Percentiles rank a stretch among this genome's conserved stretches.
phyloP scores from a whole-genome alignment of 2,113 vertebrate genomes.

The Oenanthe melanoleuca region DNA sequence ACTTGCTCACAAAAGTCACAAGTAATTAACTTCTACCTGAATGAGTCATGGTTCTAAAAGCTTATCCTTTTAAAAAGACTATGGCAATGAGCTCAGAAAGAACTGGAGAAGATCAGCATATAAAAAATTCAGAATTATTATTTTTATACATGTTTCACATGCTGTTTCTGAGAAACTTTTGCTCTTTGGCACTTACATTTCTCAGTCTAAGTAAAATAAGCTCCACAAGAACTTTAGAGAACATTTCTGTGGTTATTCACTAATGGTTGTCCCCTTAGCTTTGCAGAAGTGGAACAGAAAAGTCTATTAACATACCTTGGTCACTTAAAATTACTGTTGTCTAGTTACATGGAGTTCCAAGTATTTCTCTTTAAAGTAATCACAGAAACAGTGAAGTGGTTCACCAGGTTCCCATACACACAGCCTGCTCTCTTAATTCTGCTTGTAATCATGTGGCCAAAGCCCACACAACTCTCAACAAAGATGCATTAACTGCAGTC shows the following conservation, averaged over 20 bases:
- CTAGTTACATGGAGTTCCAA: background rate
- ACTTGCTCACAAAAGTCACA: background rate
- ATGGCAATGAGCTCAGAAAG: background rate
- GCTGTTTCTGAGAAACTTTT: background rate
- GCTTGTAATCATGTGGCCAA: background rate
- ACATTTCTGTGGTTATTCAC: background rate
- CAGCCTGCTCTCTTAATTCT: background rate
- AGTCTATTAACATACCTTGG: background rate
- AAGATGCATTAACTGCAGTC: background rate
- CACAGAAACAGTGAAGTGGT: background rate
- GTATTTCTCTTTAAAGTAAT: background rate
- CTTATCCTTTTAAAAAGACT: slow-evolving; percentile 5
- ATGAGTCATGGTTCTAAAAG: slow-evolving; percentile 46
- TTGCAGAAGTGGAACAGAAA: slow-evolving; percentile 4
- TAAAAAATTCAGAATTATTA: background rate
- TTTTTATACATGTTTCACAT: background rate
- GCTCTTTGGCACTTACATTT: background rate
- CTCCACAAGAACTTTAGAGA: background rate
- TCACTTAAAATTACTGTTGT: background rate
- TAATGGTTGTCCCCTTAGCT: background rate
- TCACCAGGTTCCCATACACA: background rate
- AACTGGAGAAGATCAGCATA: background rate
- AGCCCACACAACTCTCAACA: background rate
- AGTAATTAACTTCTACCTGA: slow-evolving; percentile 21
- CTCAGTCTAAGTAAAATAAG: background rate